Base-by-base conservation (phyloP, 1,140 invertebrate species). In the Arctopsyche grandis region DNA sequence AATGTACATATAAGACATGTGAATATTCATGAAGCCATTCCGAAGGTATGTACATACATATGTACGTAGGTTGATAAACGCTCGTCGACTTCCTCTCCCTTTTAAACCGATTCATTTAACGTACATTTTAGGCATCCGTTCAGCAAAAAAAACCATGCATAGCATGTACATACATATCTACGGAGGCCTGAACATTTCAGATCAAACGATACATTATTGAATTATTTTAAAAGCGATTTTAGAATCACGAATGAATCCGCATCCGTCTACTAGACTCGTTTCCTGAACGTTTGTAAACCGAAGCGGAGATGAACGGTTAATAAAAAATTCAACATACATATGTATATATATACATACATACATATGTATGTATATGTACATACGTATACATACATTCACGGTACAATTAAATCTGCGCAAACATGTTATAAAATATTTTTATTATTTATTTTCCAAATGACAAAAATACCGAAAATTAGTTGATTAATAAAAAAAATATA, bases 211-310 rank as follows among this genome's bases (percentile, higher is more conserved):
- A 21, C 7, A 60, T 19, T 60, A 60, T 60, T 60, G 56, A 60
- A 60, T 60, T 60, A 60, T 9, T 60, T 60, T 21, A 60, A 60
- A 60, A 60, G 16, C 56, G 56, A 60, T 60, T 60, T 60, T 60
- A 0, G 7, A 5, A 9, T 60, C 56, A 21, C 16, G 21, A 60
- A 16, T 9, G 56, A 60, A 19, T 60, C 56, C 21, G 56, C 9
- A 9, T 60, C 56, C 56, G 56, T 60, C 5, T 38, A 38, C 29
- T 38, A 1, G 29, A 38, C 56, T 21, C 16, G 56, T 60, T 60
- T 21, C 16, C 21, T 60, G 21, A 9, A 60, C 56, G 56, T 60
- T 52, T 14, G 4, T 60, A 60, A 60, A 60, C 16, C 16, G 56
- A 60, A 60, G 56, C 56, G 56, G 56, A 60, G 56, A 60, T 60